Base-by-base conservation (phyloP, 2,113 vertebrate species). In the Numenius arquata region DNA sequence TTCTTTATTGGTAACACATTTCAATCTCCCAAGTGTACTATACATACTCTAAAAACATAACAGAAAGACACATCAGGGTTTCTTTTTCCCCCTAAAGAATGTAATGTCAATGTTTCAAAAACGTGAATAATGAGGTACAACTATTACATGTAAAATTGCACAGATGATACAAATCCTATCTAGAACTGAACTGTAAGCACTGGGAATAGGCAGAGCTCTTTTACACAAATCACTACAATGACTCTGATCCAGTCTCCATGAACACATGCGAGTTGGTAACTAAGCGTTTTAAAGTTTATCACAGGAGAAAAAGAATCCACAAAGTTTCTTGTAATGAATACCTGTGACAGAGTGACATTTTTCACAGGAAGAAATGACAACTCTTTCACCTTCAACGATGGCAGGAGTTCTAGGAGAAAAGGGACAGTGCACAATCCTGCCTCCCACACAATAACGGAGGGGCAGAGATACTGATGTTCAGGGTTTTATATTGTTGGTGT, bases 41-140 rank as follows among this genome's bases (percentile, higher is more conserved):
- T 45, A 41, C 15, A 11, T 32, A 19, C 7, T 15, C 52, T 16
- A 72, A 32, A 58, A 88, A 61, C 2, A 11, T 15, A 75, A 45
- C 0, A 55, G 11, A 63, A 45, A 53, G 29, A 32, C 5, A 9
- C 2, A 3, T 15, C 5, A 14, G 20, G 11, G 15, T 2, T 9
- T 7, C n/a, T 63, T 53, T 27, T 11, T 65, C 40, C 21, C 6
- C 20, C 36, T 25, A 21, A 81, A 63, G 7, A 55, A 6, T 12
- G 32, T 11, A 2, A 3, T 41, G 45, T 47, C 47, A 17, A 0
- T 15, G 8, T 82, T 90, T 45, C 29, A 47, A 67, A 66, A 47
- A 50, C 0, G 0, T 21, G 8, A 78, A 27, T 30, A 58, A 50
- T 4, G 3, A 88, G 15, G 30, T 8, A 43, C 12, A 7, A 4